Percentiles rank a stretch among this genome's conserved stretches.
These are phyloP conservation scores for Hucho hucho DNA, from an alignment of 2,113 vertebrate genomes.

Conservation along the genomic window DNA sequence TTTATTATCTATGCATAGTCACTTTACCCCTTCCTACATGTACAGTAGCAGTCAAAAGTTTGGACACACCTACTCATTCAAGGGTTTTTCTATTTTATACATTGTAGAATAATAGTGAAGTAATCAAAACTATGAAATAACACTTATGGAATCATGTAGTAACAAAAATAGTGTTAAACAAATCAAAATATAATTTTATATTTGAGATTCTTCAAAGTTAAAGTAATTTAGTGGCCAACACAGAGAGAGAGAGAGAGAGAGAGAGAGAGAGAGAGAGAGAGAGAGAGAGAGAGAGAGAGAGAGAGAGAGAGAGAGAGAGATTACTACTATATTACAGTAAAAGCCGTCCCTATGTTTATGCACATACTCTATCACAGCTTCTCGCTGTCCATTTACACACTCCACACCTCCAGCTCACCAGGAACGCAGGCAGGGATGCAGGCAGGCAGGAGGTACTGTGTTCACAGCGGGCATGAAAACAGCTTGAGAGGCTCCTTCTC, in stretches of 20 bases:
- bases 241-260: background rate
- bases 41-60: too few relatives aligned
- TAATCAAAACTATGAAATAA: too few relatives aligned
- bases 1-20: too few relatives aligned
- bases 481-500: constrained; percentile 33
- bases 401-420: constrained; percentile 30
- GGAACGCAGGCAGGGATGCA: constrained; percentile 30
- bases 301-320: constrained; percentile 1
- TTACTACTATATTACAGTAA: background rate
- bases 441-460: constrained; percentile 32
- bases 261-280: constrained; percentile 13
- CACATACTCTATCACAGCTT: background rate
- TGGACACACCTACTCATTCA: too few relatives aligned
- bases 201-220: too few relatives aligned
- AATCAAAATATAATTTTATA: too few relatives aligned
- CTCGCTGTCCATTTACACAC: constrained; percentile 6
- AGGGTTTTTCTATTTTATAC: too few relatives aligned
- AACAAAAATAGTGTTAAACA: too few relatives aligned
- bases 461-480: constrained; percentile 32
- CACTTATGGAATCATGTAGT: too few relatives aligned
- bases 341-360: background rate
- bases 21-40: too few relatives aligned
- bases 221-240: too few relatives aligned
- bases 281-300: background rate
- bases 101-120: too few relatives aligned